Evolutionary conservation across 2,113 vertebrate species (phyloP).

Genomic region (Cephalopterus ornatus): DNA sequence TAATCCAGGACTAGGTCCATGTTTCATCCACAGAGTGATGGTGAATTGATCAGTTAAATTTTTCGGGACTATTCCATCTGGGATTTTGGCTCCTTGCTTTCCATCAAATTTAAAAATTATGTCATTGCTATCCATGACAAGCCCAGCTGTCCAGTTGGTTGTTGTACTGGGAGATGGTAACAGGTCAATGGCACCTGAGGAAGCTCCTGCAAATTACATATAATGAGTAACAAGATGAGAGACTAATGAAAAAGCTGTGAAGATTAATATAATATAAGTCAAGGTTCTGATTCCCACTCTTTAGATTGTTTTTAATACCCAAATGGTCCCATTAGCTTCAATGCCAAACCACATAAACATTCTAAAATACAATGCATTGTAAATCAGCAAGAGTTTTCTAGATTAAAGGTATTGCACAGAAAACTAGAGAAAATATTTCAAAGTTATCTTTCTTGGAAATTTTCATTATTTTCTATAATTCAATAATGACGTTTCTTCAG

Average conservation of each 20-base stretch:
- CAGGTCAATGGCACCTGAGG: constrained; percentile 93
- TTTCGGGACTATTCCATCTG: constrained; percentile 90
- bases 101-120: constrained; percentile 95
- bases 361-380: not conserved
- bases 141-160: constrained; percentile 90
- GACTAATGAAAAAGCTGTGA: not conserved
- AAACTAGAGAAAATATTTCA: not conserved
- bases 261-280: not conserved
- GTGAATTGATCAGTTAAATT: constrained; percentile 97
- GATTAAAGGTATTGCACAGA: not conserved
- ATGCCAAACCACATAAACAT: not conserved
- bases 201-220: constrained; percentile 79
- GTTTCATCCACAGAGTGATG: constrained; percentile 96
- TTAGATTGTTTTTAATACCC: not conserved
- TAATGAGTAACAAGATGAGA: not conserved
- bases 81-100: constrained; percentile 92
- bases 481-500: not conserved
- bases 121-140: constrained; percentile 87
- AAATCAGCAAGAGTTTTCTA: not conserved
- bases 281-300: not conserved
- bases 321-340: not conserved
- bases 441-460: not conserved
- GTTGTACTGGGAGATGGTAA: constrained; percentile 84
- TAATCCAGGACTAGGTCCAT: constrained; percentile 91
- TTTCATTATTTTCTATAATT: not conserved